A percentile compares a stretch with the other conserved stretches of the same genome.
phyloP scores from a whole-genome alignment of 2,888 invertebrate species.

The Mystacides longicornis region DNA sequence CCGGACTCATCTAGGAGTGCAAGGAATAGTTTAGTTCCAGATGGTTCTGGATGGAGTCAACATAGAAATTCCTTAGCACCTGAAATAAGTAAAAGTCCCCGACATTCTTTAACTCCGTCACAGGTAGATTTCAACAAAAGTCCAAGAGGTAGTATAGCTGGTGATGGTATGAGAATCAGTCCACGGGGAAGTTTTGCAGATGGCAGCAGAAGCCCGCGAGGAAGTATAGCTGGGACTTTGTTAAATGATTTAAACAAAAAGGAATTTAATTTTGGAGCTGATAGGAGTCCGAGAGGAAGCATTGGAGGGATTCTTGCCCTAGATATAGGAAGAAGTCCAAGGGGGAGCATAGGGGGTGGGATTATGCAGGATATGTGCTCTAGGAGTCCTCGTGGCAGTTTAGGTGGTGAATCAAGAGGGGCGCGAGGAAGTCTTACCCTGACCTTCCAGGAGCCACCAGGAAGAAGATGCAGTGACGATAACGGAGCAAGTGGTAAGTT shows the following conservation, averaged over 20 bases:
- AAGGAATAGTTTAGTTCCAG: conserved; percentile 54
- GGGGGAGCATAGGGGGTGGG: conserved; percentile 54
- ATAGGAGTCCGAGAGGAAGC: conserved; percentile 54
- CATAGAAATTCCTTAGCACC: conserved; percentile 58
- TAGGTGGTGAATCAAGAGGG: conserved; percentile 48
- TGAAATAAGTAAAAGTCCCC: conserved; percentile 54
- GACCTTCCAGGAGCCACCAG: conserved; percentile 54
- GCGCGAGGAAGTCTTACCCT: conserved; percentile 50
- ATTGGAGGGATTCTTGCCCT: conserved; percentile 45
- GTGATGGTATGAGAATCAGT: conserved; percentile 47
- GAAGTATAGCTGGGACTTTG: conserved; percentile 49
- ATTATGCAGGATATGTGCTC: conserved; percentile 41
- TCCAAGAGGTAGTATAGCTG: conserved; percentile 55
- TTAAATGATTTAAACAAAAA: conserved; percentile 34
- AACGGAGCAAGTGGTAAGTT: conserved; percentile 31
- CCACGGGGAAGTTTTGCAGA: conserved; percentile 55
- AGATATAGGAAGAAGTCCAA: conserved; percentile 43
- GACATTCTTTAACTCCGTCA: conserved; percentile 47
- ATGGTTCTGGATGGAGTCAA: conserved; percentile 48
- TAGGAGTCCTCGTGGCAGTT: conserved; percentile 55
- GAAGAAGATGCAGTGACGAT: conserved; percentile 53
- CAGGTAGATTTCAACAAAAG: conserved; percentile 40
- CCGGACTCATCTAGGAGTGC: conserved; percentile 51
- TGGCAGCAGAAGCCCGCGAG: conserved; percentile 47
- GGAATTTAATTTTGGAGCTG: conserved; percentile 30